Conservation (phyloP, 2,113 vertebrate species). For the Hiodon alosoides region DNA sequence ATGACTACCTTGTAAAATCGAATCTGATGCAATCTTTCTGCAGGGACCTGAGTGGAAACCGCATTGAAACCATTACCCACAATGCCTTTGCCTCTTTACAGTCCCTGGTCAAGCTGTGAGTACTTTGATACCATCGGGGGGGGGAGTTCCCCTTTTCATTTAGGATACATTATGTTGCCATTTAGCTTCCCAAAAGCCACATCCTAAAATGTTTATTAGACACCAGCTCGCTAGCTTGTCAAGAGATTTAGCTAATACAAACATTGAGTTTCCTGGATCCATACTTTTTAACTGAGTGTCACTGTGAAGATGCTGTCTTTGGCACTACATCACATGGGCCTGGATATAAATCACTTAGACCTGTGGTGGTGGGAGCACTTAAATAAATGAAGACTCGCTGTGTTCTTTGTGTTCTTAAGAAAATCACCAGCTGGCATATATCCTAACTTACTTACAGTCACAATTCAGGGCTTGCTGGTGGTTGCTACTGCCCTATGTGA, state of each 20-base stretch:
- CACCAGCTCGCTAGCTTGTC: background rate
- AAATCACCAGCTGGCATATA: too few species aligned
- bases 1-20: background rate
- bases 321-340: constrained; percentile 20
- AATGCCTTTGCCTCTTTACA: constrained; percentile 78
- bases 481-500: too few species aligned
- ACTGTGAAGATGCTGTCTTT: constrained; percentile 29
- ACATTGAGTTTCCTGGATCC: constrained; percentile 21
- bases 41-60: constrained; percentile 89
- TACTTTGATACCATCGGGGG: constrained; percentile 19
- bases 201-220: constrained; percentile 34
- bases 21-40: constrained; percentile 1
- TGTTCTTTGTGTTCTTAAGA: too few species aligned
- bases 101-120: constrained; percentile 88
- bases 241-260: constrained; percentile 25
- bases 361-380: constrained; percentile 23
- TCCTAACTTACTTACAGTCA: too few species aligned
- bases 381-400: constrained; percentile 1
- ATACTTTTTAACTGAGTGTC: constrained; percentile 12
- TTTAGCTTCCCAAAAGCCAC: too few species aligned
- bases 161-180: background rate
- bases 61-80: constrained; percentile 76
- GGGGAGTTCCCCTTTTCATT: too few species aligned
- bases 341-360: too few species aligned
- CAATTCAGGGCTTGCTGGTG: too few species aligned